Base-by-base conservation (phyloP, 2,113 vertebrate genomes). In the Aphelocoma coerulescens region DNA sequence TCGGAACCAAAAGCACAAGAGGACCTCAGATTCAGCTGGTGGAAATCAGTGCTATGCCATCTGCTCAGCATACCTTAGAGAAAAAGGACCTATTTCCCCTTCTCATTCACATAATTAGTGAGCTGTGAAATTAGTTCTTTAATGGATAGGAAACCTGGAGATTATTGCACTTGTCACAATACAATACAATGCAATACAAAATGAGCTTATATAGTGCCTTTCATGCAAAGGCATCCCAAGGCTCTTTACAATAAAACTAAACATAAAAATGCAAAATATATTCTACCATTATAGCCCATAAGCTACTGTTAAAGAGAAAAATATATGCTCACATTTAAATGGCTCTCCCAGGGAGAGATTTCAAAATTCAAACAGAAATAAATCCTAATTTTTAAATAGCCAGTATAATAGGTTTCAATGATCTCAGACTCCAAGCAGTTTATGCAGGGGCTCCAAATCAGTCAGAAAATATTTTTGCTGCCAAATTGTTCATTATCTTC, bases 121-220 rank as follows among this genome's bases (percentile, higher is more conserved):
- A 97, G 95, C 97, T 98, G 96, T 98, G 97, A 98, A 98, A 98
- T 98, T 97, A 98, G 97, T 97, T 98, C 94, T 97, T 96, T 97
- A 98, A 97, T 97, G 96, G 97, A 97, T 91, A 96, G 96, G 92
- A 97, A 97, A 97, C 97, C 94, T 97, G 95, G 89, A 97, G 97
- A 97, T 98, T 95, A 97, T 61, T 93, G 89, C 49, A 41, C 91
- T 97, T 95, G 92, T 96, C 91, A 96, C 95, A 93, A 96, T 83
- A 82, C 93, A 97, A 96, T 94, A 94, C 88, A 97, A 95, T 63
- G 71, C 81, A 91, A 91, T 67, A 93, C 85, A 72, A 96, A 98
- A 97, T 96, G 88, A 97, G 95, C 58, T 93, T 90, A 93, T 95
- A 96, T 51, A 95, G 85, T 72, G 80, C 32, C 71, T 97, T 97